Conservation (phyloP, 1,140 invertebrate species). For the Drosophila nigromelanica region DNA sequence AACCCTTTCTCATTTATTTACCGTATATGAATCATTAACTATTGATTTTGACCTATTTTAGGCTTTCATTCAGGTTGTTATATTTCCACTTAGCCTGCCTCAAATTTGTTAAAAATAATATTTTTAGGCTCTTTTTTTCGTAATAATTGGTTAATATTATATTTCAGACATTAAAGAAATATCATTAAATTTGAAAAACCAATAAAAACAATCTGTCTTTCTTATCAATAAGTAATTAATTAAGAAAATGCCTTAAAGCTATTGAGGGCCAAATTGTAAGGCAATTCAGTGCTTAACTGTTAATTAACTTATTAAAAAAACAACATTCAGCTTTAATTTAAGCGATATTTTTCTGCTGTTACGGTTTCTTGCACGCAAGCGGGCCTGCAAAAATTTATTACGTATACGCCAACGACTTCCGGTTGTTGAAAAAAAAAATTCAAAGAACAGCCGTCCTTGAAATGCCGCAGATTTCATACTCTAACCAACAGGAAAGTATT, state of each 20-base stretch:
- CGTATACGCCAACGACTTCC: conserved; percentile 78
- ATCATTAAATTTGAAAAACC: background rate
- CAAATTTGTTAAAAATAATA: too few species aligned
- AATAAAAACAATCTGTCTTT: background rate
- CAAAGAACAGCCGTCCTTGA: background rate
- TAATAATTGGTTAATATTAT: too few species aligned
- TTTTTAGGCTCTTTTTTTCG: too few species aligned
- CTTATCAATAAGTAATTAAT: conserved; percentile 20
- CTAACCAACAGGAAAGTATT: background rate
- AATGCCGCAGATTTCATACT: background rate
- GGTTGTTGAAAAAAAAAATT: conserved; percentile 43
- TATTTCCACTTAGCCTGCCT: background rate
- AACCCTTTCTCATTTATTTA: conserved; percentile 1
- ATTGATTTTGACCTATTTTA: conserved; percentile 16
- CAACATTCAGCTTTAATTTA: conserved; percentile 33
- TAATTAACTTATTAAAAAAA: conserved; percentile 58
- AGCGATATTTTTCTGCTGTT: conserved; percentile 34
- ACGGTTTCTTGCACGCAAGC: conserved; percentile 64
- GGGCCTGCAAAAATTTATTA: conserved; percentile 67
- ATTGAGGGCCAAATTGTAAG: background rate
- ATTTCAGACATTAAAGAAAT: too few species aligned
- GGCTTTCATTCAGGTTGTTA: background rate
- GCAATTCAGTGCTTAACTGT: conserved; percentile 6
- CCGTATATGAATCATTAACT: background rate
- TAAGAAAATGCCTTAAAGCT: conserved; percentile 1